phyloP scores from a whole-genome alignment of 2,888 invertebrate genomes.

The Serripes groenlandicus region DNA sequence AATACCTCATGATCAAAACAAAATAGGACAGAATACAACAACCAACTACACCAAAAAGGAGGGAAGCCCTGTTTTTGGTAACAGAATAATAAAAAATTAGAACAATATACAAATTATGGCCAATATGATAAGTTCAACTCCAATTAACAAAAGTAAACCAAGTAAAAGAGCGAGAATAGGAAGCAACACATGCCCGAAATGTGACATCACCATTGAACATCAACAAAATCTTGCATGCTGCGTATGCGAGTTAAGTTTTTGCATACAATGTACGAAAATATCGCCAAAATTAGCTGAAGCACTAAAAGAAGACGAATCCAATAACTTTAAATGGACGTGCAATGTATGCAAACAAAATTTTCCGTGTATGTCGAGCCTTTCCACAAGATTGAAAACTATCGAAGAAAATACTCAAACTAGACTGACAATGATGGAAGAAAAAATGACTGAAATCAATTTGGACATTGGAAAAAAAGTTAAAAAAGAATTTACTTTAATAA shows the following conservation, averaged over 20 bases:
- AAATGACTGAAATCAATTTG: neutral
- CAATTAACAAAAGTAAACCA: neutral
- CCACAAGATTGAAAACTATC: neutral
- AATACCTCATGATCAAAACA: neutral
- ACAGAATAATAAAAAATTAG: no score
- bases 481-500: neutral
- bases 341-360: constrained; percentile 2
- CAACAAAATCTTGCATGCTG: neutral
- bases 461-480: neutral
- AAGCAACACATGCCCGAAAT: neutral
- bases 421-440: neutral
- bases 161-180: neutral
- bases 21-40: neutral
- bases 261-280: neutral
- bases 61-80: no score
- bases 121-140: neutral
- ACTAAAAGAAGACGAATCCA: neutral
- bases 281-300: neutral
- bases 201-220: neutral
- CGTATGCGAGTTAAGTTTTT: neutral
- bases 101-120: no score
- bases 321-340: constrained; percentile 5
- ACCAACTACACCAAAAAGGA: neutral
- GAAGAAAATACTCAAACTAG: neutral
- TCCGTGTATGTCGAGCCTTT: neutral